phyloP scores from a whole-genome alignment of 1,140 invertebrate genomes.

The Diorhabda sublineata region DNA sequence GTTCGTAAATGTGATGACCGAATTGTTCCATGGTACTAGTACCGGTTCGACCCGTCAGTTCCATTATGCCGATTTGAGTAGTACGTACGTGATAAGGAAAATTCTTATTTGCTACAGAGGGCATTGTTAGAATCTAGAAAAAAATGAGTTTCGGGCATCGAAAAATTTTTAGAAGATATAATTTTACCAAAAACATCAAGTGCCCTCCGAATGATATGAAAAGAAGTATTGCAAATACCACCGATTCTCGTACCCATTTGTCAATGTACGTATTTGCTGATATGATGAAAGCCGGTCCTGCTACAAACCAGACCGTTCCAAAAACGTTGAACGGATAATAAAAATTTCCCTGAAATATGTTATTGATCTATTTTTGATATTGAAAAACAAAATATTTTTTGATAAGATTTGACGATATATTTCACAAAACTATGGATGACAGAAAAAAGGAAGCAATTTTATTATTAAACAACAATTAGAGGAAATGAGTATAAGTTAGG shows the following conservation, averaged over 20 bases:
- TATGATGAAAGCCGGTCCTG: constrained; percentile 73
- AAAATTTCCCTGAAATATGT: constrained; percentile 58
- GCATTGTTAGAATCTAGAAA: constrained; percentile 70
- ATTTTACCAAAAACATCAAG: constrained; percentile 67
- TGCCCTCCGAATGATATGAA: constrained; percentile 75
- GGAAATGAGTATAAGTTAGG: no score
- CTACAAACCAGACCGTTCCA: constrained; percentile 77
- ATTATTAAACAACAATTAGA: no score
- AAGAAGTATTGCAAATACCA: constrained; percentile 74
- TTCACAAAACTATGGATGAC: no score
- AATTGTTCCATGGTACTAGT: constrained; percentile 58
- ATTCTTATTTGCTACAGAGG: constrained; percentile 76
- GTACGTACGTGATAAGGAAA: constrained; percentile 85
- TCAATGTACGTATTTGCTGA: constrained; percentile 79
- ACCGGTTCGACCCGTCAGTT: constrained; percentile 50
- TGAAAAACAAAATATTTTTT: not conserved
- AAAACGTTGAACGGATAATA: constrained; percentile 75
- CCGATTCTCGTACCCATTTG: constrained; percentile 87
- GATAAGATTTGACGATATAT: no score
- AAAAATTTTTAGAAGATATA: not conserved
- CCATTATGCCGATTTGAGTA: constrained; percentile 70
- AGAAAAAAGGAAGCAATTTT: no score
- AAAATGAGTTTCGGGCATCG: not conserved
- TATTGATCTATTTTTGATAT: not conserved
- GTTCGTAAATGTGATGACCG: constrained; percentile 60